Evolutionary conservation across 30 jellyfish, hydroid and myxozoan genomes (phyloP).

Genomic region (Chrysaora quinquecirrha): DNA sequence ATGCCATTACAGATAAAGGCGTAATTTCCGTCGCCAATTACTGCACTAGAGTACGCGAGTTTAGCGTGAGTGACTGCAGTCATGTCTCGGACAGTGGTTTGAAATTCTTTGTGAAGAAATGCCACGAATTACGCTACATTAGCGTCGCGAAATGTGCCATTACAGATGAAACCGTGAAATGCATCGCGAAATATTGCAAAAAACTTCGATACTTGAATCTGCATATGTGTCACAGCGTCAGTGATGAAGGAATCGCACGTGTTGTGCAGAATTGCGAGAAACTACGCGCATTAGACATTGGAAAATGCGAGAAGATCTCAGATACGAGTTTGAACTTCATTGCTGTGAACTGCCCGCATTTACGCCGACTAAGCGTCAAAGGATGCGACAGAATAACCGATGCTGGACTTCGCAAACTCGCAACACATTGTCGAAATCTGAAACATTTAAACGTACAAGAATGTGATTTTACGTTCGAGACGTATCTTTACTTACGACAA

Average conservation of each 20-base stretch:
- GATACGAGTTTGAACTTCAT: slow-evolving; percentile 71
- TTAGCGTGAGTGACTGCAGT: slow-evolving; percentile 84
- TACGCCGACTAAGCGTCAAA: slow-evolving; percentile 75
- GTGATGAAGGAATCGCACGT: slow-evolving; percentile 80
- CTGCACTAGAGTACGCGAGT: slow-evolving; percentile 74
- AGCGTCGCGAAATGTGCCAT: slow-evolving; percentile 87
- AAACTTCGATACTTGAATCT: slow-evolving; percentile 68
- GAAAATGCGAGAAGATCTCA: slow-evolving; percentile 75
- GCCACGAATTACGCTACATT: slow-evolving; percentile 76
- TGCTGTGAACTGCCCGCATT: slow-evolving; percentile 75
- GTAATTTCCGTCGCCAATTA: slow-evolving; percentile 60
- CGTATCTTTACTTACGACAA: slow-evolving; percentile 70
- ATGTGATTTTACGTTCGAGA: slow-evolving; percentile 80
- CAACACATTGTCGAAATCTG: slow-evolving; percentile 73
- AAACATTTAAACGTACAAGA: slow-evolving; percentile 69
- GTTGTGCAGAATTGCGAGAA: slow-evolving; percentile 59
- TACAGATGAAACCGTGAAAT: slow-evolving; percentile 65
- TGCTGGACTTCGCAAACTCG: slow-evolving; percentile 78
- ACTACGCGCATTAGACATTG: slow-evolving; percentile 79
- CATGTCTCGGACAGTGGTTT: slow-evolving; percentile 73
- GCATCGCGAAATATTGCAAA: slow-evolving; percentile 61
- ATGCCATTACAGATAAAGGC: slow-evolving; percentile 74
- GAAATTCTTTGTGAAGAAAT: slow-evolving; percentile 42
- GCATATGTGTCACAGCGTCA: slow-evolving; percentile 72
- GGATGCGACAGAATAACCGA: slow-evolving; percentile 82